Percentiles rank a stretch among this genome's conserved stretches.
These are phyloP conservation scores for Discoglossus pictus DNA, from an alignment of 2,797 vertebrate species.

Conservation along the genomic window DNA sequence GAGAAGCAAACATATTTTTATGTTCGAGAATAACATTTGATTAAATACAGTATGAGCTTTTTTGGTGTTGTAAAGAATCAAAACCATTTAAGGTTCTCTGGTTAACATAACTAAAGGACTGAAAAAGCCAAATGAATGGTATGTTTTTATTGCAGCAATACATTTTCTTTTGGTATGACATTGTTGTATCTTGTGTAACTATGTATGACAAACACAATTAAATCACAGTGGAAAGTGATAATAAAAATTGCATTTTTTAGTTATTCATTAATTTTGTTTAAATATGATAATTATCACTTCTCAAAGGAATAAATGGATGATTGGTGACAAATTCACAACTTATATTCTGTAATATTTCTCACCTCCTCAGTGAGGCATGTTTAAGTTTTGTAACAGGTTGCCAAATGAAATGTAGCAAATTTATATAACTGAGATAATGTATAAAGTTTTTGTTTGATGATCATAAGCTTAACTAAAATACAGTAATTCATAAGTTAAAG, in stretches of 20 bases:
- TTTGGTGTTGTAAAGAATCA: no score
- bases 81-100: no score
- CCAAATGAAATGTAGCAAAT: slow-evolving; percentile 23
- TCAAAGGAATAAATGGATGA: slow-evolving; percentile 32
- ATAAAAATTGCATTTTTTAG: slow-evolving; percentile 34
- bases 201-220: slow-evolving; percentile 32
- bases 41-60: no score
- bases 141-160: neutral
- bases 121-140: neutral
- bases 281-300: slow-evolving; percentile 48
- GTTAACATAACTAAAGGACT: no score
- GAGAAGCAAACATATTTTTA: no score
- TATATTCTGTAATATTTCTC: slow-evolving; percentile 42
- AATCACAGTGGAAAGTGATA: slow-evolving; percentile 35
- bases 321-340: slow-evolving; percentile 38
- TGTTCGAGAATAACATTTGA: no score
- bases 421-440: slow-evolving; percentile 8
- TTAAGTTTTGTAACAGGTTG: slow-evolving; percentile 25
- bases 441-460: slow-evolving; percentile 1
- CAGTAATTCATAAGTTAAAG: no score
- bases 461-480: no score
- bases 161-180: slow-evolving; percentile 4
- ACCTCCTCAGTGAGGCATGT: slow-evolving; percentile 27
- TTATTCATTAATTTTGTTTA: slow-evolving; percentile 24
- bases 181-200: slow-evolving; percentile 14